These are phyloP conservation scores for Furcifer pardalis DNA, from an alignment of 2,797 vertebrate genomes.

Conservation along the genomic window DNA sequence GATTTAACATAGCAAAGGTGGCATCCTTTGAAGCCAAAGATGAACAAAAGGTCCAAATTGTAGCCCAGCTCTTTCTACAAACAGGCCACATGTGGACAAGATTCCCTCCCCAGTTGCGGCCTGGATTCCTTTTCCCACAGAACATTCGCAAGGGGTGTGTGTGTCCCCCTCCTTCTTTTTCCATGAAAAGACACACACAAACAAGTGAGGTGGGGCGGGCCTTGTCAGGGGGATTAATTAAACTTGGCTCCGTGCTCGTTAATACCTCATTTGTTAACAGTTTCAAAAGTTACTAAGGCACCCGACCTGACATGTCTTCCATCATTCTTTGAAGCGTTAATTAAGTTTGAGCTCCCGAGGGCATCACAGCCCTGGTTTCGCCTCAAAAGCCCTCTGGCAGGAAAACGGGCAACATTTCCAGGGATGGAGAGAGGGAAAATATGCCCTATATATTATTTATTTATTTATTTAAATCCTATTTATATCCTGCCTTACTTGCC, in stretches of 20 bases:
- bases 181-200: background rate
- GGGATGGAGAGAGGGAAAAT: no score
- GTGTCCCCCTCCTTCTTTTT: no score
- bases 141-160: no score
- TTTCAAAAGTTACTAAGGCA: background rate
- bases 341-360: background rate
- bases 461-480: no score
- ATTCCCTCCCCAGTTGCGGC: no score
- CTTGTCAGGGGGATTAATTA: slow-evolving; percentile 8
- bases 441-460: background rate
- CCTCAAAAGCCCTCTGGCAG: background rate
- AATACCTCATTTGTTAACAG: background rate
- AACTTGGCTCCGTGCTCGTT: background rate
- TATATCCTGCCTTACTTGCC: no score
- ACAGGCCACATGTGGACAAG: no score
- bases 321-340: background rate
- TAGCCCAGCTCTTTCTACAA: no score
- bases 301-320: background rate
- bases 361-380: background rate
- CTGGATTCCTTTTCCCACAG: no score
- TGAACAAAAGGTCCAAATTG: no score
- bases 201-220: background rate
- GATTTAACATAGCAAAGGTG: no score
- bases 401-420: background rate
- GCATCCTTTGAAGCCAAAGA: no score